Base-by-base conservation (phyloP, 1,140 invertebrate species). In the Drosophila kepulauana region DNA sequence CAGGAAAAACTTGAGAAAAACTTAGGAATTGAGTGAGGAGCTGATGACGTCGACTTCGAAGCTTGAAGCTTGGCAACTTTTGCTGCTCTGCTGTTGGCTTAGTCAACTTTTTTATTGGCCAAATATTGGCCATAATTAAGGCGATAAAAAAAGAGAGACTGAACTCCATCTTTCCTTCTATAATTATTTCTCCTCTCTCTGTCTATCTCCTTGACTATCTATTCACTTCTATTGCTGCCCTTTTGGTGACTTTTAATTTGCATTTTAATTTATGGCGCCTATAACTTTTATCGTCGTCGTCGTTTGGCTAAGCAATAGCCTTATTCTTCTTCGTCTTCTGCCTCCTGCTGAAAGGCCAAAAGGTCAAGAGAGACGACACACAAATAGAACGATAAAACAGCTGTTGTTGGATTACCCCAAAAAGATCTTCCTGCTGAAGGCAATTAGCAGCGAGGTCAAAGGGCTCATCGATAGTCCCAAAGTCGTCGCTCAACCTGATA, bases 111-210 rank as follows among this genome's bases (percentile, higher is more conserved):
- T 87, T 84, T 78, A 78, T 87, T 62, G 73, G 73, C 67, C 73
- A 80, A 87, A 87, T 87, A 87, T 87, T 87, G 84, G 66, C 77
- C 84, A 84, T 88, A 87, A 87, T 87, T 88, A 87, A 72, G 79
- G 54, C 84, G 38, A 88, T 87, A 78, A 77, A 79, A 72, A 80
- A 71, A 54, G 49, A 61, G 10, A 61, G 35, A 66, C 33, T 63
- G 11, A 10, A 38, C 35, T 38, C 2, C 8, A 11, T 13, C 41
- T 43, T 1, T 16, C 70, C 48, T 51, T 65, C 51, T 28, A 74
- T 82, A 88, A 88, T 87, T 82, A 82, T 88, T 84, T n/a, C 8
- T 33, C 38, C 15, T 16, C 5, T n/a, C 1, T 11, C 28, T 16
- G 16, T 46, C 41, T 59, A 13, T 43, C 43, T n/a, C 5, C 13